A percentile compares a stretch with the other conserved stretches of the same genome.
Conservation (phyloP, 1,140 invertebrate species). For the Colletes gigas region DNA sequence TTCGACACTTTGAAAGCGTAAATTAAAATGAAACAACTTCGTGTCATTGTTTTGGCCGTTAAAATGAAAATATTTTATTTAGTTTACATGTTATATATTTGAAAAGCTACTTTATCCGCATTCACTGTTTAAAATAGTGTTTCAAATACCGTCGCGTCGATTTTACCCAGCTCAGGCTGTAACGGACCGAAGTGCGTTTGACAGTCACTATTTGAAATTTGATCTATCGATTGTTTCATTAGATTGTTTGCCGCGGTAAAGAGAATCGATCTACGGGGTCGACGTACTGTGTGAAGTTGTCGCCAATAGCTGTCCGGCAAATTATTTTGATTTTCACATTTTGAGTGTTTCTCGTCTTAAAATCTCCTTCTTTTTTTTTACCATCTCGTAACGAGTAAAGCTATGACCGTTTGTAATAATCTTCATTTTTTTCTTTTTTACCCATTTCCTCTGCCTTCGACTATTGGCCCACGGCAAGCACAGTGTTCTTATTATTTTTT, state of each 20-base stretch:
- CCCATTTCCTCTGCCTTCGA: not conserved
- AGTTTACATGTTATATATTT: not conserved
- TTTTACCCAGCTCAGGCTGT: constrained; percentile 8
- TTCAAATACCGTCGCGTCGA: not conserved
- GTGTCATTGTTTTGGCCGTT: not conserved
- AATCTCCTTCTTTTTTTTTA: not conserved
- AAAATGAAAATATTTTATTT: not conserved
- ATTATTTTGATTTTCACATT: not conserved
- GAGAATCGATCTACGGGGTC: not conserved
- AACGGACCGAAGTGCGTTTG: constrained; percentile 3
- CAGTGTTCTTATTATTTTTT: no score
- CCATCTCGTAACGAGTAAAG: constrained; percentile 9
- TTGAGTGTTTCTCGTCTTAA: not conserved
- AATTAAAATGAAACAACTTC: not conserved
- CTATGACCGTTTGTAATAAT: not conserved
- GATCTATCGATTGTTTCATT: not conserved
- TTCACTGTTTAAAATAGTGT: not conserved
- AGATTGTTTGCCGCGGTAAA: not conserved
- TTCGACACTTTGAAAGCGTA: not conserved
- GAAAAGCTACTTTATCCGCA: not conserved
- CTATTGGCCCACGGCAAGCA: constrained; percentile 16
- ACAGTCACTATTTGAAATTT: not conserved
- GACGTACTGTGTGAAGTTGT: not conserved
- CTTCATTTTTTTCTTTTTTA: constrained; percentile 5
- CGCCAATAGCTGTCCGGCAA: constrained; percentile 15